Conservation (phyloP, 2,888 invertebrate species). For the Caenorhabditis becei region DNA sequence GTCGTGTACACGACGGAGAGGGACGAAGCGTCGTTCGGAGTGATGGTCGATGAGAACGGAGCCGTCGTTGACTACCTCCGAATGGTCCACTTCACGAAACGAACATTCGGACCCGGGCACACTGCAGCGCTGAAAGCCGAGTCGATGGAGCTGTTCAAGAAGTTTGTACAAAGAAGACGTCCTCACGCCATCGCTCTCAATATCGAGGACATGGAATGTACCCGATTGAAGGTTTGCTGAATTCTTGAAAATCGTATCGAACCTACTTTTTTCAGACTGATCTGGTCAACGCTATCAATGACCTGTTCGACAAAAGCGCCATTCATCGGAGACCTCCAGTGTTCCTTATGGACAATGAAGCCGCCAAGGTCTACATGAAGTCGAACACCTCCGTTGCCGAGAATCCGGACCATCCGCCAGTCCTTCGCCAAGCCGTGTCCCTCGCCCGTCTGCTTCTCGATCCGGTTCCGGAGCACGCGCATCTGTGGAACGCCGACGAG, state of each 20-base stretch:
- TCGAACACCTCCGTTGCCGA: conserved; percentile 85
- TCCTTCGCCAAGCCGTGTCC: conserved; percentile 94
- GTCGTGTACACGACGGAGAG: conserved; percentile 86
- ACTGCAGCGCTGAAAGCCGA: conserved; percentile 68
- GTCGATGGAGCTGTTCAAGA: conserved; percentile 74
- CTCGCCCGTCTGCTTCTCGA: conserved; percentile 94
- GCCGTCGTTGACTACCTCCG: conserved; percentile 93
- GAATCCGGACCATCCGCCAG: conserved; percentile 85
- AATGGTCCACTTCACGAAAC: conserved; percentile 89
- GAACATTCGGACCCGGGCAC: conserved; percentile 48
- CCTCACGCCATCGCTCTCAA: conserved; percentile 95
- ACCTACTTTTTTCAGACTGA: conserved; percentile 84
- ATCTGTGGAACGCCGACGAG: conserved; percentile 95
- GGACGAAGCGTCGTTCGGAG: conserved; percentile 84
- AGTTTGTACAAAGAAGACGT: conserved; percentile 91
- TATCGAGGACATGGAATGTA: conserved; percentile 86
- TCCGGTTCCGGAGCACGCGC: conserved; percentile 95
- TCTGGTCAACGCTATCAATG: conserved; percentile 65
- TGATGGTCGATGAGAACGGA: conserved; percentile 91
- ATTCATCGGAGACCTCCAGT: conserved; percentile 89
- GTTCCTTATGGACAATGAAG: conserved; percentile 94
- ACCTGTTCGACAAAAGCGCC: conserved; percentile 85
- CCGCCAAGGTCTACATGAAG: conserved; percentile 93
- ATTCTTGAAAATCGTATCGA: background rate
- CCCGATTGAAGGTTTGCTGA: conserved; percentile 52